Conservation (phyloP, 2,888 invertebrate genomes). For the Dryadula phaetusa region DNA sequence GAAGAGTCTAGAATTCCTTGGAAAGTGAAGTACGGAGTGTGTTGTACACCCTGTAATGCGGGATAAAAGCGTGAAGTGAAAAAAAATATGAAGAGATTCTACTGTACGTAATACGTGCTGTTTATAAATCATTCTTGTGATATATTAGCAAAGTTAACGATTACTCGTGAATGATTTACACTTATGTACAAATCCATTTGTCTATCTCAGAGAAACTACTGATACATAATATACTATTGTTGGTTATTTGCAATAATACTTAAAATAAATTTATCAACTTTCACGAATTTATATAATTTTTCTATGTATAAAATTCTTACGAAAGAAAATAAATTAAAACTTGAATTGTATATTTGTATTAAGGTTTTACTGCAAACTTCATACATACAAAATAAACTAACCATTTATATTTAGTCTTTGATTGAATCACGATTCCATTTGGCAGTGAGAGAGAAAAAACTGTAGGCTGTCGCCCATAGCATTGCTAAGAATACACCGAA, state of each 20-base stretch:
- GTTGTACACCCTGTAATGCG: too few species aligned
- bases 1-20: too few species aligned
- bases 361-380: not conserved
- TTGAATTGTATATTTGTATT: not conserved
- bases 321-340: not conserved
- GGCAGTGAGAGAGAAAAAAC: conserved; percentile 52
- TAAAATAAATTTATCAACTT: not conserved
- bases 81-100: too few species aligned
- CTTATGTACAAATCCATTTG: not conserved
- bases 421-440: conserved; percentile 65
- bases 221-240: not conserved
- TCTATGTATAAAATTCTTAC: not conserved
- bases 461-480: conserved; percentile 46
- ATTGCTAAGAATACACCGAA: conserved; percentile 26
- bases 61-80: too few species aligned
- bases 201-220: not conserved
- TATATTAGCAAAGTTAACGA: not conserved
- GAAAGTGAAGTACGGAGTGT: too few species aligned
- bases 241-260: too few species aligned
- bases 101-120: too few species aligned
- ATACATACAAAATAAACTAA: conserved; percentile 18
- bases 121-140: too few species aligned
- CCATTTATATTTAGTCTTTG: conserved; percentile 49
- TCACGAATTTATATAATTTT: not conserved
- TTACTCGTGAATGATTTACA: conserved; percentile 5